Percentiles rank a stretch among this genome's conserved stretches.
These are phyloP conservation scores for Neomonachus schauinslandi DNA, from an alignment of 2,113 vertebrate species.

Conservation along the genomic window DNA sequence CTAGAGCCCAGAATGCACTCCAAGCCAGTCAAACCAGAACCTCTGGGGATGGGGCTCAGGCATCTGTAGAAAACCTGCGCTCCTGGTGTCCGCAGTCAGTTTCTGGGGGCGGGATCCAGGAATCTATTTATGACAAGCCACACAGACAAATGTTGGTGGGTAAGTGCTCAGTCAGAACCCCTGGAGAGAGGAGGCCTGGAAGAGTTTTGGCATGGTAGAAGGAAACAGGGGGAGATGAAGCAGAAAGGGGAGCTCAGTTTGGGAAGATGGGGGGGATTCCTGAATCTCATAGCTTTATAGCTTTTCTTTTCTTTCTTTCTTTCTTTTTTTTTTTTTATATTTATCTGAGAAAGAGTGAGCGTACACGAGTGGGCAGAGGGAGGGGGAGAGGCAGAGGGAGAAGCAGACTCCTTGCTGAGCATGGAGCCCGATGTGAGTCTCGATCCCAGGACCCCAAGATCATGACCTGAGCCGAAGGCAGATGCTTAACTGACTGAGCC, in stretches of 20 bases:
- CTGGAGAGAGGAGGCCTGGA: neutral
- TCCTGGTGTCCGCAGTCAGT: neutral
- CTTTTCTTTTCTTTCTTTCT: neutral
- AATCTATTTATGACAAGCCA: neutral
- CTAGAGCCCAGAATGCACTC: neutral
- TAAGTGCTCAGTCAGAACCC: too few species aligned
- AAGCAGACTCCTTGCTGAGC: neutral
- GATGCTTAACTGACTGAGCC: neutral
- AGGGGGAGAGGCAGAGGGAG: neutral
- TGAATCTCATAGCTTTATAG: neutral
- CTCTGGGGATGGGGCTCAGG: neutral
- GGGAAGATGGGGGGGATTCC: neutral
- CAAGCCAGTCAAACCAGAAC: neutral
- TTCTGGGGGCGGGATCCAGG: neutral
- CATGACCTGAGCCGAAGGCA: neutral
- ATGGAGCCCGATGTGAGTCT: neutral
- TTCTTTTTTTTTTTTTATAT: neutral
- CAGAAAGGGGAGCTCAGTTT: neutral
- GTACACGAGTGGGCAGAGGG: neutral
- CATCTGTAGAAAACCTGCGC: neutral
- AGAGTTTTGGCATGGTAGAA: neutral
- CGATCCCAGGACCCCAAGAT: neutral
- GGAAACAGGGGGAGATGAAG: neutral
- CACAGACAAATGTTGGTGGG: neutral
- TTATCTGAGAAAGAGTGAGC: neutral